A percentile compares a stretch with the other conserved stretches of the same genome.
These are phyloP conservation scores for Mercenaria mercenaria DNA, from an alignment of 1,140 invertebrate species.

Conservation along the genomic window DNA sequence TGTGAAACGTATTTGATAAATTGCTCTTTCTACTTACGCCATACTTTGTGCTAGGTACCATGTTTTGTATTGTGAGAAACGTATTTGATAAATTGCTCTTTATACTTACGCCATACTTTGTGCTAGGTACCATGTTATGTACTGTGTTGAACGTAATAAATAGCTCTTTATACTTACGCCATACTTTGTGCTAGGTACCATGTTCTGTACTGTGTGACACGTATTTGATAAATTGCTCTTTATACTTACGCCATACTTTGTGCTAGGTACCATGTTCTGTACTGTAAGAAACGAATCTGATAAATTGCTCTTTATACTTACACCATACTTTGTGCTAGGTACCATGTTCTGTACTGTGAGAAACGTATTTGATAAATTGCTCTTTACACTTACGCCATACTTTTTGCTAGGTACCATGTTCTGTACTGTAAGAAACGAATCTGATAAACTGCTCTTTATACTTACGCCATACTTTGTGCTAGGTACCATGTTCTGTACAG, in stretches of 20 bases:
- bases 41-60: neutral
- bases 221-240: neutral
- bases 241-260: conserved; percentile 18
- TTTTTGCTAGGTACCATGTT: neutral
- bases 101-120: conserved; percentile 18
- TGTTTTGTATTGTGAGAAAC: neutral
- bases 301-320: conserved; percentile 4
- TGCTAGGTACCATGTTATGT: neutral
- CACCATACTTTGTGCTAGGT: neutral
- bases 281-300: neutral
- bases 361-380: neutral
- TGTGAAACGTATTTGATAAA: neutral
- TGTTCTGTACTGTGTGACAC: neutral
- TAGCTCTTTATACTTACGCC: too few species aligned
- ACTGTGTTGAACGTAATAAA: neutral
- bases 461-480: conserved; percentile 13
- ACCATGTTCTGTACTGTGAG: neutral
- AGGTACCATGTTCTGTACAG: neutral
- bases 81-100: neutral
- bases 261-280: neutral
- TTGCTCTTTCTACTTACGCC: conserved; percentile 15
- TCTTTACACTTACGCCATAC: conserved; percentile 23
- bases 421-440: neutral
- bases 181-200: neutral
- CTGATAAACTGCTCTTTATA: neutral